These are phyloP conservation scores for Crocuta crocuta DNA, from an alignment of 2,113 vertebrate genomes.

Conservation along the genomic window DNA sequence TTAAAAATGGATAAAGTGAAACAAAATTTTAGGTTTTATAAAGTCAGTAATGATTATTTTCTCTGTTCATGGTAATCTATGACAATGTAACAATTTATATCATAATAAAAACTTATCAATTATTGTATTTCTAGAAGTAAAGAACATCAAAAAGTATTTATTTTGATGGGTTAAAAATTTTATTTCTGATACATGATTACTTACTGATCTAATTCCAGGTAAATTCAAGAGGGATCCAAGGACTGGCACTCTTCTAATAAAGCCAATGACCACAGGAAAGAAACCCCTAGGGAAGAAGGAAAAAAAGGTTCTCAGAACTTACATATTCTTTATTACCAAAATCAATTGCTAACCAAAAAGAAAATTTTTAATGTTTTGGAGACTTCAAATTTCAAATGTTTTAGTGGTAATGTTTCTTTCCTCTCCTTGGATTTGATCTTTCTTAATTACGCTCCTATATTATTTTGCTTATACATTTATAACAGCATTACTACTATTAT, in stretches of 20 bases:
- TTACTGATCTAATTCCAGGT: slow-evolving; percentile 97
- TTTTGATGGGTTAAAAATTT: neutral
- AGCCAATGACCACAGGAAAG: slow-evolving; percentile 97
- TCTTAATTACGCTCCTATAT: neutral
- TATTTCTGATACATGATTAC: slow-evolving; percentile 77
- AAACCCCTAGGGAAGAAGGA: slow-evolving; percentile 90
- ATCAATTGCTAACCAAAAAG: neutral
- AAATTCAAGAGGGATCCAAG: slow-evolving; percentile 98
- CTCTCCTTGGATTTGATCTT: neutral
- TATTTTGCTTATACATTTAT: neutral
- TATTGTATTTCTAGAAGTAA: slow-evolving; percentile 1
- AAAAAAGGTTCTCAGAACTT: neutral
- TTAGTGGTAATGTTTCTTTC: neutral
- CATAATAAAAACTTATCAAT: slow-evolving; percentile 1
- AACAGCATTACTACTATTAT: neutral
- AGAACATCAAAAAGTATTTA: neutral
- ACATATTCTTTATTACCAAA: neutral
- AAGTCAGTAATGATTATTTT: slow-evolving; percentile 1
- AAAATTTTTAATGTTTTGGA: neutral
- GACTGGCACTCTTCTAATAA: slow-evolving; percentile 97
- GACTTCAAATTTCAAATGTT: neutral
- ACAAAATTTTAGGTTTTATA: neutral
- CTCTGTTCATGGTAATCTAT: neutral
- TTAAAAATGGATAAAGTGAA: slow-evolving; percentile 50
- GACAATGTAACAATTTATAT: slow-evolving; percentile 29